phyloP scores from a whole-genome alignment of 2,888 invertebrate species.

The Polyommatus iphigenia region DNA sequence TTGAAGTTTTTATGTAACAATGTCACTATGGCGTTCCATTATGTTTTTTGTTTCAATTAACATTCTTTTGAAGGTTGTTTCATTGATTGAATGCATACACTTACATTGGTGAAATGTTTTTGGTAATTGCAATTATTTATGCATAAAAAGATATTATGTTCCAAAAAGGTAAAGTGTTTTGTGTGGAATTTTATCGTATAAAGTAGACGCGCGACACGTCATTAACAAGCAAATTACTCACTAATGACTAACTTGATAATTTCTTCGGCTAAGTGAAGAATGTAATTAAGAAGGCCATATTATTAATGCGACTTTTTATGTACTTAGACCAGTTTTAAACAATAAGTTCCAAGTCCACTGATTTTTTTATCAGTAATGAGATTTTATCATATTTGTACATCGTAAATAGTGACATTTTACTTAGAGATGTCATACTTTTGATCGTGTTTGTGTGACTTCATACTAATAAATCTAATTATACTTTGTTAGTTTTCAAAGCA shows the following conservation, averaged over 20 bases:
- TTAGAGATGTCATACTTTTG: background rate
- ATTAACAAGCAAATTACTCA: conserved; percentile 10
- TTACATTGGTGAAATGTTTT: background rate
- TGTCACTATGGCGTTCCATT: background rate
- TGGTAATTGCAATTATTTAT: background rate
- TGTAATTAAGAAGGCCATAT: conserved; percentile 11
- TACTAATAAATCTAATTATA: background rate
- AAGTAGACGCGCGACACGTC: background rate
- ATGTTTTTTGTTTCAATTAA: background rate
- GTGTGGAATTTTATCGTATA: background rate
- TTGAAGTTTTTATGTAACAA: conserved; percentile 9
- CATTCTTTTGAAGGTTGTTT: background rate
- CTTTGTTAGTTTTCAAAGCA: background rate
- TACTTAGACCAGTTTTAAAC: background rate
- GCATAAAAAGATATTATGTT: background rate
- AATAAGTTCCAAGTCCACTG: background rate
- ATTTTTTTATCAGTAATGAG: background rate
- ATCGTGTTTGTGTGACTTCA: background rate
- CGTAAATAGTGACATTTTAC: background rate
- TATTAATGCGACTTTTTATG: background rate
- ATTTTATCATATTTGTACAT: background rate
- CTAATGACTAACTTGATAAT: conserved; percentile 14
- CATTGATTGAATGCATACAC: background rate
- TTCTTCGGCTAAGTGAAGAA: background rate
- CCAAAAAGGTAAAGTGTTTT: background rate